These are phyloP conservation scores for Crossocerus cetratus DNA, from an alignment of 2,888 invertebrate genomes.

Conservation along the genomic window DNA sequence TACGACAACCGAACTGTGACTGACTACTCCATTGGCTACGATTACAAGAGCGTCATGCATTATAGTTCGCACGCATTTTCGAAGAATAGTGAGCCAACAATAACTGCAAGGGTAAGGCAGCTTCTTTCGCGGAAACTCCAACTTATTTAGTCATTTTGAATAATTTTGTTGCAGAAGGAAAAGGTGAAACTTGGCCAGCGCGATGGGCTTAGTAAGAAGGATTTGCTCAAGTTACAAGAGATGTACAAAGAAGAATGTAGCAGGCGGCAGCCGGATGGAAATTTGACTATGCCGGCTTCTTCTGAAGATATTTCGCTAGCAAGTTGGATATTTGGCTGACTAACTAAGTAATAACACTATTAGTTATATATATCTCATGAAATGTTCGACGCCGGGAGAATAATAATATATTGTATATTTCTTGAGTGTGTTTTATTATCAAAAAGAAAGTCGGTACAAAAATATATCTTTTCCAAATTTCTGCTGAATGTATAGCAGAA, in stretches of 20 bases:
- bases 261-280: constrained; percentile 45
- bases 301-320: constrained; percentile 33
- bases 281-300: constrained; percentile 17
- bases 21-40: constrained; percentile 83
- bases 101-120: constrained; percentile 79
- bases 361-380: too few species aligned
- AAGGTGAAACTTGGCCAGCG: constrained; percentile 79
- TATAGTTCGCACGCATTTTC: constrained; percentile 84
- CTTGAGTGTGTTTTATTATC: too few species aligned
- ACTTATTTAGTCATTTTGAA: neutral
- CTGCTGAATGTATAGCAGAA: neutral
- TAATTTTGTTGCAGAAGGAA: constrained; percentile 71
- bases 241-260: constrained; percentile 79
- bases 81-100: constrained; percentile 83
- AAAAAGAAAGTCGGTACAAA: neutral
- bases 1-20: constrained; percentile 82
- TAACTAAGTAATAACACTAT: too few species aligned
- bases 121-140: constrained; percentile 7
- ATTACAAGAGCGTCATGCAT: constrained; percentile 87
- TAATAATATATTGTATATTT: too few species aligned
- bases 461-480: neutral
- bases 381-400: too few species aligned
- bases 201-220: constrained; percentile 80
- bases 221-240: constrained; percentile 79
- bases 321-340: constrained; percentile 32